Evolutionary conservation across 2,888 invertebrate genomes (phyloP), one percentile per base, ranked within the genome.

Genomic region (Balanococcus diminutus): DNA sequence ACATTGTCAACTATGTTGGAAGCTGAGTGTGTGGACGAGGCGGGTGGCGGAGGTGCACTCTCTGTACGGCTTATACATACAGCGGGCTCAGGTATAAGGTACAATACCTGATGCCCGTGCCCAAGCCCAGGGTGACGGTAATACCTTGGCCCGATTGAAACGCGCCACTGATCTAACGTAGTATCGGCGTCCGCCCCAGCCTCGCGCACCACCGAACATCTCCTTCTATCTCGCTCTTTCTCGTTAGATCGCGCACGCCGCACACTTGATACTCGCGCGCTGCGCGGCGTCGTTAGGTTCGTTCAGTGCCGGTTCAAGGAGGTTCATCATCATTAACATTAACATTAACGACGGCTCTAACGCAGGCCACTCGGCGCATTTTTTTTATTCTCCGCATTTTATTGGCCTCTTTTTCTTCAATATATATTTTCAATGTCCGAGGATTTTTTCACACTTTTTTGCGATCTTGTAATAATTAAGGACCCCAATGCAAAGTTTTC

Each of bases 241-340:
- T 51, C 22, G 14, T 25, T 22, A 11, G 25, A 6, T 61, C 28
- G 67, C 67, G 32, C 36, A 36, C 75, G 72, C 36, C 67, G 75
- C 36, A 19, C 75, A 79, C 83, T 82, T 39, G 51, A 82, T 25
- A 28, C 46, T n/a, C 31, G 6, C 56, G 46, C 31, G 32, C 56
- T 3, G 28, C 22, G 22, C 36, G 28, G 61, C 32, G 31, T 32
- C 19, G 31, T 19, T 32, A n/a, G n/a, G 67, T 46, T 46, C 28
- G 31, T 42, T 19, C 14, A 14, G 28, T 31, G 67, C 19, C 84
- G 85, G 85, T 85, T 85, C 85, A 85, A 85, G 85, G 85, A 85
- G 85, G 85, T 85, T 85, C 85, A 85, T 85, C 85, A 85, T 85
- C 85, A 85, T 85, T 85, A 85, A 85, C 85, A 85, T 85, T 85